A percentile compares a stretch with the other conserved stretches of the same genome.
phyloP scores from a whole-genome alignment of 2,888 invertebrate species.

The Leptopilina drosophilae region DNA sequence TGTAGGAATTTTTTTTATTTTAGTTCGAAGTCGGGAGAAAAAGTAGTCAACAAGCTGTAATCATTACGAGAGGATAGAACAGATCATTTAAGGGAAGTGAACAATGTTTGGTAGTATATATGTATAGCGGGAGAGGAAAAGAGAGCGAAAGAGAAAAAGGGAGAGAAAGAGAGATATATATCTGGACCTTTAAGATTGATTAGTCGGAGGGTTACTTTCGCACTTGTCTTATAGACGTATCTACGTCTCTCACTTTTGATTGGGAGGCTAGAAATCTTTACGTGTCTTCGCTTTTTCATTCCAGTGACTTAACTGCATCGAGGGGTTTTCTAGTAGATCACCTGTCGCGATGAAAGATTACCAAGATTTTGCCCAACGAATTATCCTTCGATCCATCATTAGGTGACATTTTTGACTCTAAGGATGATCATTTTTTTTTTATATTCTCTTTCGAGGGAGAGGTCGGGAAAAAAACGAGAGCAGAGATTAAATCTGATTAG shows the following conservation, averaged over 20 bases:
- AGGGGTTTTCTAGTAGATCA: conserved; percentile 25
- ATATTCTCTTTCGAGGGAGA: no score
- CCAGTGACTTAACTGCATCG: not conserved
- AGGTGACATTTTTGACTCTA: not conserved
- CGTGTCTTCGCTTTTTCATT: conserved; percentile 24
- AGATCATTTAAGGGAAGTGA: conserved; percentile 13
- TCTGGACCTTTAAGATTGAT: conserved; percentile 21
- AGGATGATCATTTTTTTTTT: not conserved
- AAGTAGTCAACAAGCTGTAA: not conserved
- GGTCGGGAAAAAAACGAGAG: no score
- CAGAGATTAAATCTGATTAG: no score
- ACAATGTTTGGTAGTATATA: not conserved
- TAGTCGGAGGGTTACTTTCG: conserved; percentile 28
- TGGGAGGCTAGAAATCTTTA: conserved; percentile 7
- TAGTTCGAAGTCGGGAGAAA: not conserved
- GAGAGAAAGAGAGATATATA: not conserved
- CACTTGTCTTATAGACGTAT: conserved; percentile 30
- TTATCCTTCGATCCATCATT: conserved; percentile 6
- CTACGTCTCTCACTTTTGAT: conserved; percentile 37
- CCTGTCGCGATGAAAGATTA: conserved; percentile 37
- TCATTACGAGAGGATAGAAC: not conserved
- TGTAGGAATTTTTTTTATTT: conserved; percentile 4
- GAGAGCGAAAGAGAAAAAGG: no score
- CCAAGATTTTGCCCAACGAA: conserved; percentile 24
- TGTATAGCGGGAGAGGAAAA: no score